These are phyloP conservation scores for Pachymerium ferrugineum DNA, from an alignment of 2,888 invertebrate species.

Conservation along the genomic window DNA sequence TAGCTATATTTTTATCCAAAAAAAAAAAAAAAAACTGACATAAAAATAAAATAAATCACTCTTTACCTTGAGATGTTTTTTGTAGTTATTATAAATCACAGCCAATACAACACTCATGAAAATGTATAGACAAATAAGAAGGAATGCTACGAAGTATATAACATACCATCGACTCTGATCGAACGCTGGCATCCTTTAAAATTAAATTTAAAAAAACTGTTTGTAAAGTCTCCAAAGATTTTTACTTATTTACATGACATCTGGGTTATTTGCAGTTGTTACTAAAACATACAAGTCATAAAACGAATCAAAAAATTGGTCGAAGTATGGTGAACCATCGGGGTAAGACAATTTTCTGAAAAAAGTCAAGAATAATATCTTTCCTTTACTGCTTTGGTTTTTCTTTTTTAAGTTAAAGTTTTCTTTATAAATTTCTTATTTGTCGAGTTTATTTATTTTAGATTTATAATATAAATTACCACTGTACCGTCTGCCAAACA, in stretches of 20 bases:
- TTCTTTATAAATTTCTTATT: conserved; percentile 4
- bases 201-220: not conserved
- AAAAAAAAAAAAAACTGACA: too few relatives aligned
- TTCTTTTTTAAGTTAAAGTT: too few relatives aligned
- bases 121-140: conserved; percentile 50
- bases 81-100: conserved; percentile 51
- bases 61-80: conserved; percentile 48
- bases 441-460: not conserved
- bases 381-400: too few relatives aligned
- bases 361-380: not conserved
- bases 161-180: conserved; percentile 47
- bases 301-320: conserved; percentile 47
- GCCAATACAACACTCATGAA: conserved; percentile 52
- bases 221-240: not conserved
- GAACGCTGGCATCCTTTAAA: conserved; percentile 52
- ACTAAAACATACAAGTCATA: conserved; percentile 52
- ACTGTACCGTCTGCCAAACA: conserved; percentile 47
- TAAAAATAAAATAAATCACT: not conserved
- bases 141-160: conserved; percentile 49
- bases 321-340: conserved; percentile 48
- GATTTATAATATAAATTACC: not conserved
- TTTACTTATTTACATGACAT: conserved; percentile 51
- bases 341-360: conserved; percentile 44
- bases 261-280: conserved; percentile 52
- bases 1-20: too few relatives aligned